These are phyloP conservation scores for Rhynchomys soricoides DNA, from an alignment of 2,113 vertebrate genomes.

Conservation along the genomic window DNA sequence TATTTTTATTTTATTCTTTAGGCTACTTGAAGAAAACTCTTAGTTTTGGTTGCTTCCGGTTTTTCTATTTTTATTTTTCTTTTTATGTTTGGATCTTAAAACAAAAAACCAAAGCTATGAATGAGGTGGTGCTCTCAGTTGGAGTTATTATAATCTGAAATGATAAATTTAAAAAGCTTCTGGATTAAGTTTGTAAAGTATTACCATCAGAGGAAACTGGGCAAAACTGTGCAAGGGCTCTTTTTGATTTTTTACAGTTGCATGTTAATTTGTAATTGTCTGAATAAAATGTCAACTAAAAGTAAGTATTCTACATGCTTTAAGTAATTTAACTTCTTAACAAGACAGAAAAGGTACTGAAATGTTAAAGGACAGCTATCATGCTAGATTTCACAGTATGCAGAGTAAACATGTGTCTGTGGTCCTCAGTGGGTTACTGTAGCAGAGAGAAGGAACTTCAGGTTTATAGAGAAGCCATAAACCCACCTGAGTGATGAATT, in stretches of 20 bases:
- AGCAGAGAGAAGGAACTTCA: not conserved
- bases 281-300: constrained; percentile 36
- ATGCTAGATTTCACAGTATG: not conserved
- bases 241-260: constrained; percentile 30
- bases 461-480: not conserved
- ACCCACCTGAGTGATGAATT: constrained; percentile 17
- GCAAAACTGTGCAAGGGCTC: not conserved
- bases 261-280: constrained; percentile 33
- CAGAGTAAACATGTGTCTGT: constrained; percentile 26
- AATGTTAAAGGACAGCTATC: not conserved
- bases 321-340: not conserved
- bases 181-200: constrained; percentile 15
- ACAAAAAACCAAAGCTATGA: not conserved
- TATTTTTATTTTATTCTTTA: constrained; percentile 59
- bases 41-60: not conserved
- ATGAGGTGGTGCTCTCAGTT: not conserved
- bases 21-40: constrained; percentile 39
- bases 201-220: constrained; percentile 1
- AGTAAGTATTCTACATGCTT: constrained; percentile 17
- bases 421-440: not conserved
- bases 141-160: constrained; percentile 33
- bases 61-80: not conserved
- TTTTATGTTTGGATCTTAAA: constrained; percentile 45
- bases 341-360: not conserved
- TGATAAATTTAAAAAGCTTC: constrained; percentile 25